Base-by-base conservation (phyloP, 2,888 invertebrate genomes). In the Andrena chrysosceles region DNA sequence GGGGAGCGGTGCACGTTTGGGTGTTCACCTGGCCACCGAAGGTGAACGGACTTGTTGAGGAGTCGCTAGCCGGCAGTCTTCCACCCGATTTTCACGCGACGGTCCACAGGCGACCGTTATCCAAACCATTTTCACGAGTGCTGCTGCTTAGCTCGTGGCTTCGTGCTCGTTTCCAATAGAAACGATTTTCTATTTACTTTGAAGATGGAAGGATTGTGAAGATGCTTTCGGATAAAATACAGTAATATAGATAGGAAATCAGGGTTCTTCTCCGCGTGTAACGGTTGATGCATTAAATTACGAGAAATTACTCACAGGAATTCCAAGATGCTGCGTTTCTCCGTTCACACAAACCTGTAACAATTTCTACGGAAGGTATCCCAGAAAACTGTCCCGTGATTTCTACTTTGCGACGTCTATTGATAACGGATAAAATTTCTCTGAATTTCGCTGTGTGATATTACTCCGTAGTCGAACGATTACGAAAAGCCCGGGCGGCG, bases 11-110 rank as follows among this genome's bases (percentile, higher is more conserved):
- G 56, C 54, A 49, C 54, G 69, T 66, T 80, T 67, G 52, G 67
- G 54, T 42, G 60, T 42, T 35, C 66, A 26, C n/a, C 60, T 49
- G 66, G 52, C 74, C 48, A 70, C 69, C 79, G 70, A 79, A 77
- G 85, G 85, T 83, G 80, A 85, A 85, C 73, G 83, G 49, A 86
- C 85, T 79, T 85, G 79, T 85, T 64, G 77, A 68, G 74, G 62
- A 69, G 63, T 72, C 70, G 73, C 31, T 64, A 56, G 70, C 16
- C 62, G 63, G 66, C 77, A 48, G 35, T 42, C 35, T 23, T 62
- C 42, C 77, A 77, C 52, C 35, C 35, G 29, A 31, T 42, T 42
- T 31, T 31, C 66, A 59, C 67, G 6, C 33, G 48, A 59, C 31
- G 8, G 16, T 26, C n/a, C 49, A n/a, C 29, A 26, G 26, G 6